These are phyloP conservation scores for Prionchulus punctatus DNA, from an alignment of 2,888 invertebrate species.

Conservation along the genomic window DNA sequence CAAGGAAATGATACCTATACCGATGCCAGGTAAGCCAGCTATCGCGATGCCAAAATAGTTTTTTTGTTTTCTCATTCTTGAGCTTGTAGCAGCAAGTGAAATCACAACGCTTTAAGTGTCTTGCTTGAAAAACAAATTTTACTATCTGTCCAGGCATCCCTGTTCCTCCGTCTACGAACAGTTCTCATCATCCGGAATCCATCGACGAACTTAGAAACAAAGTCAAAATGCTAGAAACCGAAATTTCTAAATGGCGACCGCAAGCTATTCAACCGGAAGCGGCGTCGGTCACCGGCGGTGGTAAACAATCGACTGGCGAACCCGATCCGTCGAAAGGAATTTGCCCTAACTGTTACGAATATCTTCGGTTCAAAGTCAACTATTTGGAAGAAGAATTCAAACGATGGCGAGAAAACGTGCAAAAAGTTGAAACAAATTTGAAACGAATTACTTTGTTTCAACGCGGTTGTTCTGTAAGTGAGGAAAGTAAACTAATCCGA, in stretches of 20 bases:
- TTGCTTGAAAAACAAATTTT: no score
- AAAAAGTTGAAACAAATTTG: background rate
- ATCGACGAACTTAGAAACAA: background rate
- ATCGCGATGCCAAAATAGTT: no score
- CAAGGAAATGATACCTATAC: background rate
- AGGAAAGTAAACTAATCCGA: background rate
- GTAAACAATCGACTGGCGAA: background rate
- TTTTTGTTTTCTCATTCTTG: no score
- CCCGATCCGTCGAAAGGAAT: background rate
- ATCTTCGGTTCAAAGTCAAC: background rate
- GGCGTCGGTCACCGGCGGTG: background rate
- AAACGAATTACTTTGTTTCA: background rate
- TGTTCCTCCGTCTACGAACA: no score
- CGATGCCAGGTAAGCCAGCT: background rate
- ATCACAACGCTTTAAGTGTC: no score
- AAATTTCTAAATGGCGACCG: background rate
- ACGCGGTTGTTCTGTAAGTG: constrained; percentile 1
- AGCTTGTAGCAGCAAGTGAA: no score
- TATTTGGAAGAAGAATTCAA: constrained; percentile 6
- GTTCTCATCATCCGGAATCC: background rate
- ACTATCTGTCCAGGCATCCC: no score
- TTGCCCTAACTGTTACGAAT: background rate
- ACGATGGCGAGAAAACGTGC: background rate
- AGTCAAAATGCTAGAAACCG: background rate
- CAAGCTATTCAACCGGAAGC: background rate